Percentiles rank a stretch among this genome's conserved stretches.
phyloP scores from a whole-genome alignment of 2,888 invertebrate genomes.

The Ectemnius continuus region DNA sequence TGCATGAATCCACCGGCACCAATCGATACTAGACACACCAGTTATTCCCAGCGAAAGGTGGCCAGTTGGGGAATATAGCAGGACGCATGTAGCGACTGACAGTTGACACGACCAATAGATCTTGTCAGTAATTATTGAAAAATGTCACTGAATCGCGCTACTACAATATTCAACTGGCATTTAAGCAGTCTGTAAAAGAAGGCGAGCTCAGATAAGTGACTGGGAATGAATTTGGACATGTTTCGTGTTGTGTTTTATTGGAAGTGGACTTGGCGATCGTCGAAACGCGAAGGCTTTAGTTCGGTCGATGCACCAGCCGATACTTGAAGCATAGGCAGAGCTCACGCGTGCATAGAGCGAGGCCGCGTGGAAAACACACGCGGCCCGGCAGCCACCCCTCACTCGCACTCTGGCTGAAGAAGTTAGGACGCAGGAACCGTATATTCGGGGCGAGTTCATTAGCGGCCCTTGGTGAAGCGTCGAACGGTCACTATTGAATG shows the following conservation, averaged over 20 bases:
- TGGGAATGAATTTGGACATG: no score
- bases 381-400: no score
- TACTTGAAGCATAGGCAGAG: background rate
- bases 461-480: slow-evolving; percentile 59
- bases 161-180: no score
- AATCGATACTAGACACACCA: background rate
- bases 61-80: no score
- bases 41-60: no score
- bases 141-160: no score
- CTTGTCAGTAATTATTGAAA: no score
- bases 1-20: background rate
- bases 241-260: no score
- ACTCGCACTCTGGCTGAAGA: slow-evolving; percentile 14
- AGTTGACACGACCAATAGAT: no score
- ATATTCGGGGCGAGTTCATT: slow-evolving; percentile 61
- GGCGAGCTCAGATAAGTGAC: no score
- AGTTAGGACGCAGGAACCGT: slow-evolving; percentile 19
- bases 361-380: background rate
- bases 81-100: no score
- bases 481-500: slow-evolving; percentile 60
- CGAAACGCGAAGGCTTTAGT: slow-evolving; percentile 24
- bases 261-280: slow-evolving; percentile 1
- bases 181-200: no score
- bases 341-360: background rate
- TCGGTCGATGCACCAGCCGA: slow-evolving; percentile 20